Base-by-base conservation (phyloP, 2,888 invertebrate genomes). In the Cinara cedri region DNA sequence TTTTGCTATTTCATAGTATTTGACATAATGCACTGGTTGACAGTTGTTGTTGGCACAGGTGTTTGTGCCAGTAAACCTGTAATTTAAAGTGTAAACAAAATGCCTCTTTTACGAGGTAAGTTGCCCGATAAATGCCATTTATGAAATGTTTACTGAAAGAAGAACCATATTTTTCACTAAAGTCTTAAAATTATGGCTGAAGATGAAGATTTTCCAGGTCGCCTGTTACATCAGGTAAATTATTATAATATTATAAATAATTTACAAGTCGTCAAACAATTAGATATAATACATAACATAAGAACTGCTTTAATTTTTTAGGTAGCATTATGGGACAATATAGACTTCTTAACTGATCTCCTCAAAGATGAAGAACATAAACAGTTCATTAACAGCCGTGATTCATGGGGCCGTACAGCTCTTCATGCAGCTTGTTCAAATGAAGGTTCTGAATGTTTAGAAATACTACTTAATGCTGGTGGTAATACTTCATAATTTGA, bases 241-340 rank as follows among this genome's bases (percentile, higher is more conserved):
- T 8, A 14, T 13, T n/a, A n/a, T 63, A 10, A n/a, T n/a, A n/a
- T n/a, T 14, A n/a, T 42, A 13, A n/a, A 42, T 34, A 34, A 4
- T 34, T 34, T 34, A 34, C 34, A 3, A 6, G 34, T n/a, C n/a
- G 34, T 3, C n/a, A 34, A 34, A 34, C 34, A 34, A 34, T 34
- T 34, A 34, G 34, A 6, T 34, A 34, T 34, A 34, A 4, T 34
- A 34, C 34, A 34, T 34, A 34, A 4, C 34, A 6, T 34, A 34
- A 34, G 6, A 34, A 4, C 34, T 6, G 6, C 34, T 34, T 34
- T 34, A 4, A 63, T 66, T 68, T 6, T 46, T 14, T 83, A 92
- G 91, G 94, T 95, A 16, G 94, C 95, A 0, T 86, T 95, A 19
- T 95, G 95, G 94, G 94, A 95, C 86, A 95, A 95, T 85, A 90